Percentiles rank a stretch among this genome's conserved stretches.
Evolutionary conservation across 2,113 vertebrate genomes (phyloP).

Genomic region (Diadophis punctatus): DNA sequence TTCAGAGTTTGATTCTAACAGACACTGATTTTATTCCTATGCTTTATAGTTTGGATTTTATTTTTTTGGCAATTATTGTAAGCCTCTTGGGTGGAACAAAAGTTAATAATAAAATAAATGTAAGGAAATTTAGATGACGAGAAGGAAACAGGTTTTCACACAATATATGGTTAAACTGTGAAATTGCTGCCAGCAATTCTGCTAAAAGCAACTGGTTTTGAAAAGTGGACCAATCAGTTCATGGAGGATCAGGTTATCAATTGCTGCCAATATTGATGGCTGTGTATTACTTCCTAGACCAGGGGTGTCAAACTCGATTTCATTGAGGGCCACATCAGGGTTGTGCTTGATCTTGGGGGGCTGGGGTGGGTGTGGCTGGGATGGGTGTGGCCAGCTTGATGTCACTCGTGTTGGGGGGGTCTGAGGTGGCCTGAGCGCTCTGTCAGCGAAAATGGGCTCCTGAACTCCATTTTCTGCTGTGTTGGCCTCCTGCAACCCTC

Average conservation of each 20-base stretch:
- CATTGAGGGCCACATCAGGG: too few species aligned
- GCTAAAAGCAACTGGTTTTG: neutral
- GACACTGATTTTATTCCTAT: neutral
- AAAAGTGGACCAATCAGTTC: neutral
- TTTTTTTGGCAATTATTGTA: neutral
- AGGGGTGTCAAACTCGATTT: neutral
- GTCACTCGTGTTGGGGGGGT: too few species aligned
- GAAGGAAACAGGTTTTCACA: neutral
- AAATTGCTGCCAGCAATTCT: neutral
- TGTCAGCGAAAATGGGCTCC: too few species aligned
- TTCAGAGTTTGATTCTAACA: neutral
- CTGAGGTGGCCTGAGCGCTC: too few species aligned
- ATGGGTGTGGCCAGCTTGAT: too few species aligned
- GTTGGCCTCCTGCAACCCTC: too few species aligned
- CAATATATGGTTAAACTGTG: neutral
- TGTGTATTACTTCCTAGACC: neutral
- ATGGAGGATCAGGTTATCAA: neutral
- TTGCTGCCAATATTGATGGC: neutral
- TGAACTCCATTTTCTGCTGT: too few species aligned
- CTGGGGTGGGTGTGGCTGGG: too few species aligned
- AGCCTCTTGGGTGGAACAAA: neutral
- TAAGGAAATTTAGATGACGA: neutral
- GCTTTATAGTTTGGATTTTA: neutral
- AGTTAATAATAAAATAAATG: neutral
- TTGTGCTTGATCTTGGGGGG: too few species aligned